phyloP scores from a whole-genome alignment of 2,888 invertebrate genomes.

The Sminthurides aquaticus region DNA sequence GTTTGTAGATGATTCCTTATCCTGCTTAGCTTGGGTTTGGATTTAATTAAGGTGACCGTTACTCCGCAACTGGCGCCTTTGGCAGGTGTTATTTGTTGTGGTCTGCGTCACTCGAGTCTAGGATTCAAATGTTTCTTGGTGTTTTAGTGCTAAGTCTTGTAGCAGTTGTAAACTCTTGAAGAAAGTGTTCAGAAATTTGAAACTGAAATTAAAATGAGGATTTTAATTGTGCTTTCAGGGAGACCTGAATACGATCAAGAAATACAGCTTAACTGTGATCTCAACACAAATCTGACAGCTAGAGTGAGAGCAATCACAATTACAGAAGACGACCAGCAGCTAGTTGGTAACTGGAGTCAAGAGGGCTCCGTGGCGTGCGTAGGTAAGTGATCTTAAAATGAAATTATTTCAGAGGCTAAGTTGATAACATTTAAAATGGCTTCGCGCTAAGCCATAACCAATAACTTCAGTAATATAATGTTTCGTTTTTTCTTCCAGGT shows the following conservation, averaged over 20 bases:
- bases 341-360: constrained; percentile 40
- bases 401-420: too few relatives aligned
- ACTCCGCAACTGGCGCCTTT: too few relatives aligned
- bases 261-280: constrained; percentile 29
- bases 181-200: background rate
- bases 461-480: too few relatives aligned
- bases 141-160: too few relatives aligned
- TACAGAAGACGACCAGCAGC: constrained; percentile 16
- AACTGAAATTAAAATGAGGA: background rate
- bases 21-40: too few relatives aligned
- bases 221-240: constrained; percentile 1
- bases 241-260: background rate
- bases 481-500: background rate
- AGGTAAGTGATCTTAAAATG: constrained; percentile 33
- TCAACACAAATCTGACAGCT: constrained; percentile 37
- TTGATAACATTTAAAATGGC: too few relatives aligned
- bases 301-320: constrained; percentile 35
- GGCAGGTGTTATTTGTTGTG: too few relatives aligned
- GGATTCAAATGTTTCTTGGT: too few relatives aligned
- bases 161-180: too few relatives aligned
- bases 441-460: too few relatives aligned
- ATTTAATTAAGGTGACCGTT: too few relatives aligned
- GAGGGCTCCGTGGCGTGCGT: constrained; percentile 34
- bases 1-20: background rate
- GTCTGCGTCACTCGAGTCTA: too few relatives aligned